phyloP scores from a whole-genome alignment of 2,888 invertebrate genomes.

The Agonum fuliginosum region DNA sequence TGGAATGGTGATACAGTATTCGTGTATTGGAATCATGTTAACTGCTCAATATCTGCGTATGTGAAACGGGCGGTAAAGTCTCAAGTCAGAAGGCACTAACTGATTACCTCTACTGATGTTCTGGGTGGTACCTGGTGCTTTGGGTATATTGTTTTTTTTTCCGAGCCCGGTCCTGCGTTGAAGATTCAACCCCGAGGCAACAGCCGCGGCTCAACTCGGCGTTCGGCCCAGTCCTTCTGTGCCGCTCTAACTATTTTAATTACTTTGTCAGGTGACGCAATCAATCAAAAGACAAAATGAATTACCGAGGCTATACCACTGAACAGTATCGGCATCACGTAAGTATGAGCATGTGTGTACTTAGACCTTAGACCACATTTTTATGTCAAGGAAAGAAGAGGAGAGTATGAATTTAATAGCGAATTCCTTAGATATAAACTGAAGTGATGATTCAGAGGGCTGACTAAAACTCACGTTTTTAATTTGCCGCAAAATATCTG shows the following conservation, averaged over 20 bases:
- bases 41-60: no score
- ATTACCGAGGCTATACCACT: constrained; percentile 44
- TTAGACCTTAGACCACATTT: not conserved
- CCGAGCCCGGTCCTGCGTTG: constrained; percentile 39
- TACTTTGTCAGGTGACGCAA: constrained; percentile 65
- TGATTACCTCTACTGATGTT: not conserved
- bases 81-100: not conserved
- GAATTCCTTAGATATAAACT: no score
- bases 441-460: no score
- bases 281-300: constrained; percentile 64
- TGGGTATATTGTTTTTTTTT: no score
- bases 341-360: no score
- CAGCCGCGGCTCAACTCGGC: constrained; percentile 7
- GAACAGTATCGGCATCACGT: constrained; percentile 17
- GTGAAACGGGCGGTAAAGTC: no score
- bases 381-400: not conserved
- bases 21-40: no score
- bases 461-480: no score
- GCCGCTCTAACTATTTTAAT: constrained; percentile 64
- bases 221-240: constrained; percentile 36
- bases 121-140: not conserved
- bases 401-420: not conserved
- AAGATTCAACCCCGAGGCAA: constrained; percentile 20
- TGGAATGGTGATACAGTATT: no score
- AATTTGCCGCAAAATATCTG: no score